phyloP scores from a whole-genome alignment of 2,113 vertebrate genomes.

The Dasypus novemcinctus region DNA sequence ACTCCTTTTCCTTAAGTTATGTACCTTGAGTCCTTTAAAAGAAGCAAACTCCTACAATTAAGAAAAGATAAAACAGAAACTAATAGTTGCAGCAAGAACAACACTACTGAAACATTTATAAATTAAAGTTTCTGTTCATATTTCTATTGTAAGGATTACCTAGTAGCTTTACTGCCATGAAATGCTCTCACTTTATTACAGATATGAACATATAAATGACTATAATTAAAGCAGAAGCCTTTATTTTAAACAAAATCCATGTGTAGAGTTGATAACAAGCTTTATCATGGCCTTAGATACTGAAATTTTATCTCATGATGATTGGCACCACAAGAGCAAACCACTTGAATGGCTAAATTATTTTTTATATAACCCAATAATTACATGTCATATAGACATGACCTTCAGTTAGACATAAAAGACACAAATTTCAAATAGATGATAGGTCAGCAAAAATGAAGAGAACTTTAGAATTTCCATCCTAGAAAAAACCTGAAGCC shows the following conservation, averaged over 20 bases:
- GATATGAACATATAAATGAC: not conserved
- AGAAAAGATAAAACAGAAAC: not conserved
- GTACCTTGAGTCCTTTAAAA: not conserved
- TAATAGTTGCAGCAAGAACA: not conserved
- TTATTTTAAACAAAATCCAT: conserved; percentile 48
- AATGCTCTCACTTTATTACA: not conserved
- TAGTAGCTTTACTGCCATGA: not conserved
- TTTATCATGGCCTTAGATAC: not conserved
- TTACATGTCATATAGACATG: not conserved
- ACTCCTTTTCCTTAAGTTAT: not conserved
- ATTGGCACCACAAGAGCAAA: not conserved
- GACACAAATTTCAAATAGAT: not conserved
- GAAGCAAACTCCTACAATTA: not conserved
- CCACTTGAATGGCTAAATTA: not conserved
- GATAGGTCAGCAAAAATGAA: not conserved
- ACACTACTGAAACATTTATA: not conserved
- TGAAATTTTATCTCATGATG: not conserved
- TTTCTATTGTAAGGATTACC: not conserved
- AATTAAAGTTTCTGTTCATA: not conserved
- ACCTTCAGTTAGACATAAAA: not conserved
- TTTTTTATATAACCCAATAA: conserved; percentile 4
- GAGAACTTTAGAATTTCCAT: not conserved
- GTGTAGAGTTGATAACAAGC: not conserved
- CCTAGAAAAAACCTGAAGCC: not conserved
- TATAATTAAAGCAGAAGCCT: not conserved